Conservation (phyloP, 2,797 vertebrate species). For the Danionella dracula region DNA sequence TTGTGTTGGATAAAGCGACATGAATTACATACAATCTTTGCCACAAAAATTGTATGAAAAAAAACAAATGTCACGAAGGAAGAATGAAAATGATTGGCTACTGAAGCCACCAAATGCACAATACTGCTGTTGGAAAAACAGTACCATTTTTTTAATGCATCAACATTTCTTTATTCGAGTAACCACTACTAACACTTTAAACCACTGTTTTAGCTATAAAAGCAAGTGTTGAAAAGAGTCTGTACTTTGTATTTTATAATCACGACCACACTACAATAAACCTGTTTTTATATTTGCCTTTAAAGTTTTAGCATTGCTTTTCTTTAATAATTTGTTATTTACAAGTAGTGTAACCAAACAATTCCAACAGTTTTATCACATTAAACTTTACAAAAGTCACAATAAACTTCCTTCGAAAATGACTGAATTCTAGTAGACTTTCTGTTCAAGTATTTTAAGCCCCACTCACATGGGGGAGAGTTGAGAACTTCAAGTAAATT, state of each 20-base stretch:
- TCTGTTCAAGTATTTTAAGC: constrained; percentile 5
- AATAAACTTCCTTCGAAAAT: too few relatives aligned
- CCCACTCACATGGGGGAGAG: background rate
- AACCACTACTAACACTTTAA: constrained; percentile 45
- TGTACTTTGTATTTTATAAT: constrained; percentile 54
- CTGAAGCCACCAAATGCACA: background rate
- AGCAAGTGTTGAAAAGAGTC: constrained; percentile 39
- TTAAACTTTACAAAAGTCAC: too few relatives aligned
- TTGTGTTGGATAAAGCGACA: background rate
- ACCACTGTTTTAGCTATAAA: constrained; percentile 37
- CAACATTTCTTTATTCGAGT: constrained; percentile 32
- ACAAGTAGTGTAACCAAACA: too few relatives aligned
- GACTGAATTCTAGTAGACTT: too few relatives aligned
- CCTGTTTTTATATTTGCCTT: constrained; percentile 54
- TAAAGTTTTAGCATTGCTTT: background rate
- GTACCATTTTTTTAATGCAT: constrained; percentile 1
- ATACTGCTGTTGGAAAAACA: background rate
- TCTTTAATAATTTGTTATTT: too few relatives aligned
- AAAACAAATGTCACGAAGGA: background rate
- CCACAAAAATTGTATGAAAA: background rate
- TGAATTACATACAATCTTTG: background rate
- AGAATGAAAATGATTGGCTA: background rate
- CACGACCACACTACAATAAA: constrained; percentile 73
- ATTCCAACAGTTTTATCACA: background rate
- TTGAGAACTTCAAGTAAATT: background rate